Base-by-base conservation (phyloP, 2,888 invertebrate genomes). In the Drosophila pegasa region DNA sequence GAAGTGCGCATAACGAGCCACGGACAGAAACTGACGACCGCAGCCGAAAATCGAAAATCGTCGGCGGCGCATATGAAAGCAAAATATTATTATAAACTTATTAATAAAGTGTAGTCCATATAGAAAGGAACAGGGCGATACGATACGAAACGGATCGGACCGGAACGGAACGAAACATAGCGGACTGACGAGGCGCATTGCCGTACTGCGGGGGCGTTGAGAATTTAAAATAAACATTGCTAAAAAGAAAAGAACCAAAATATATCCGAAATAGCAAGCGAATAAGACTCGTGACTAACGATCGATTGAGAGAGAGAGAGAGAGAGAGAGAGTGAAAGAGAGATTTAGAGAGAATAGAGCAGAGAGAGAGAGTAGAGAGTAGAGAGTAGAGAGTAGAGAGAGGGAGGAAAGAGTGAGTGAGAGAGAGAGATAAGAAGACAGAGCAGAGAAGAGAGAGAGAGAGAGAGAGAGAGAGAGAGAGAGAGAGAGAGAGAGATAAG, bases 21-120 rank as follows among this genome's bases (percentile, higher is more conserved):
- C 76, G 62, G 33, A 60, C 52, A 40, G 51, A 66, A 75, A 76
- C 76, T 76, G 75, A 64, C 43, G 78, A 71, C 35, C 29, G 29
- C 45, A 51, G 25, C 59, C 58, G 27, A 63, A 51, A 54, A 50
- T 59, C 58, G 27, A 63, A 51, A 54, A 50, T 59, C 56, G 52
- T 56, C 51, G 58, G 61, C 73, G 57, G 54, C 38, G 52, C 61
- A 33, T 31, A 37, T 52, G 50, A 64, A 22, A 31, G 48, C 54
- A 56, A 75, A 79, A 82, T 82, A 80, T 73, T 78, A 78, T 78
- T 73, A 86, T 82, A 76, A 73, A 88, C 87, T 86, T 82, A 82
- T 88, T 85, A 82, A 82, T 82, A 82, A 45, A 82, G 88, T 87
- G 70, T 82, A 68, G 78, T 78, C 57, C 63, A 81, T 82, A 70